A percentile compares a stretch with the other conserved stretches of the same genome.
Evolutionary conservation across 2,888 invertebrate genomes (phyloP).

Genomic region (Lathronympha strigana): DNA sequence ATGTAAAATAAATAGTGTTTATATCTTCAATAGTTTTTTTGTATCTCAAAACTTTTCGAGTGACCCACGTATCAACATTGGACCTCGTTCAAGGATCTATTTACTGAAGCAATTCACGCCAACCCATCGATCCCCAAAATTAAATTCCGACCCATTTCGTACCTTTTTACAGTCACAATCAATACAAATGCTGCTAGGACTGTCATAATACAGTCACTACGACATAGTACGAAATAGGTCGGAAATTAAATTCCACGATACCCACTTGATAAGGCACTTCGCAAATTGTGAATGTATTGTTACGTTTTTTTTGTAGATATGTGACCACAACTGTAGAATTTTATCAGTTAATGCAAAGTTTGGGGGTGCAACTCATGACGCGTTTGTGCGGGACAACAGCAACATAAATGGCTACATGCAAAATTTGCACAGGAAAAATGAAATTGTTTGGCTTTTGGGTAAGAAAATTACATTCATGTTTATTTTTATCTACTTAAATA

Average conservation of each 20-base stretch:
- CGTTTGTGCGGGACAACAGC: conserved; percentile 2
- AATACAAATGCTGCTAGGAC: no score
- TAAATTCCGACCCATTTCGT: no score
- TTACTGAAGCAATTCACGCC: neutral
- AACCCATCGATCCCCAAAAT: neutral
- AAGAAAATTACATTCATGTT: neutral
- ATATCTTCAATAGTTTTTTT: no score
- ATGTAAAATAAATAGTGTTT: no score
- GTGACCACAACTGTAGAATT: neutral
- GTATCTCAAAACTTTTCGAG: no score
- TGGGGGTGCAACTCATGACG: conserved; percentile 4
- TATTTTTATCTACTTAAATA: no score
- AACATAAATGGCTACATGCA: conserved; percentile 3
- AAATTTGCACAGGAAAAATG: neutral
- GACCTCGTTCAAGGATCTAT: neutral
- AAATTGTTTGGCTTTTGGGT: conserved; percentile 7
- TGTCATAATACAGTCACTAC: no score
- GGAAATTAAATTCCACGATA: no score
- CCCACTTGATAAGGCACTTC: neutral
- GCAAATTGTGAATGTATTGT: neutral
- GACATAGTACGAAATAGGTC: no score
- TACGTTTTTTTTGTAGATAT: neutral
- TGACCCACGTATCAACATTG: neutral
- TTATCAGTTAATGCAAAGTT: conserved; percentile 5
- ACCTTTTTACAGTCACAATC: no score